Conservation (phyloP, 2,888 invertebrate genomes). For the Pherbina coryleti region DNA sequence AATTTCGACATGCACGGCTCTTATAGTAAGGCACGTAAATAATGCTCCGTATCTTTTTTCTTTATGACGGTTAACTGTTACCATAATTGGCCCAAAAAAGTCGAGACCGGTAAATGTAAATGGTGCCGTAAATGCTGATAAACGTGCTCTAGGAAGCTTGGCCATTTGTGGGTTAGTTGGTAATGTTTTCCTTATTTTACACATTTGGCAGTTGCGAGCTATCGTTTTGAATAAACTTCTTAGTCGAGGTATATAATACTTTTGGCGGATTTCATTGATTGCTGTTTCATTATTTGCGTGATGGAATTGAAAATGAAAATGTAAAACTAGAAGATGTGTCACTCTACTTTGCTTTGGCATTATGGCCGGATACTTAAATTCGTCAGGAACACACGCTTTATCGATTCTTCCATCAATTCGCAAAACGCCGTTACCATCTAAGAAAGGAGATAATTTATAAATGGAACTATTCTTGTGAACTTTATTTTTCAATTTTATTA, state of each 20-base stretch:
- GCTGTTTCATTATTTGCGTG: slow-evolving; percentile 7
- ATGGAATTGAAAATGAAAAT: no score
- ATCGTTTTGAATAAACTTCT: slow-evolving; percentile 4
- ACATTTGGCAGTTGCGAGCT: slow-evolving; percentile 9
- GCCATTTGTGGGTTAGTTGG: slow-evolving; percentile 28
- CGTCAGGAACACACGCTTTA: neutral
- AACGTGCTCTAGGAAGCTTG: neutral
- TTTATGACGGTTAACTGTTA: slow-evolving; percentile 22
- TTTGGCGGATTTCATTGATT: slow-evolving; percentile 27
- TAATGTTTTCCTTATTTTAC: slow-evolving; percentile 16
- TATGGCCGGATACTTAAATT: neutral
- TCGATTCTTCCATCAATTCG: neutral
- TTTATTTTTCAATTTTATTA: no score
- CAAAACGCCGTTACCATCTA: neutral
- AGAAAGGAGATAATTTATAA: neutral
- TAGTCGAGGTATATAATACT: slow-evolving; percentile 20
- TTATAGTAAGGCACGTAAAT: slow-evolving; percentile 10
- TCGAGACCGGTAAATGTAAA: slow-evolving; percentile 28
- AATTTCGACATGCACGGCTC: slow-evolving; percentile 20
- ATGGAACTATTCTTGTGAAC: neutral
- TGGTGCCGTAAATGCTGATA: slow-evolving; percentile 15
- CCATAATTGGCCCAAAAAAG: slow-evolving; percentile 26
- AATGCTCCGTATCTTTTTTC: slow-evolving; percentile 24
- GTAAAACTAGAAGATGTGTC: neutral
- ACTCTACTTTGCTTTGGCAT: neutral